Evolutionary conservation across 2,113 vertebrate species (phyloP), one percentile per base, ranked within the genome.

Genomic region (Petrocephalus zakoni): DNA sequence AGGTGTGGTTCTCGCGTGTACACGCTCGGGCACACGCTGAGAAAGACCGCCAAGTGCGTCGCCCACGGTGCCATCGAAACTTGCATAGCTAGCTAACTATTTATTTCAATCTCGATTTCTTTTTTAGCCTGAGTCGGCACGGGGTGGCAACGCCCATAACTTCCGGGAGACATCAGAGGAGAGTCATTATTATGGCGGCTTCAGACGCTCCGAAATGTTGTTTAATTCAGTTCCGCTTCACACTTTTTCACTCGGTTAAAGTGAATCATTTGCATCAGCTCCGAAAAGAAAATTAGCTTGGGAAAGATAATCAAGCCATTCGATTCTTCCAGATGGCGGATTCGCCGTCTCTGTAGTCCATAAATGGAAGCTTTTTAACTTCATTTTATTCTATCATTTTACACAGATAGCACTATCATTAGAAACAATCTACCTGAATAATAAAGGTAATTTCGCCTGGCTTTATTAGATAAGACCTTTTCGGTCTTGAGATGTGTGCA

Each of bases 381-480:
- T 89, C 88, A 56, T 90, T 91, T 91, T 90, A 92, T 92, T 92
- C 87, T 68, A 82, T 88, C 88, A 90, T 90, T 92, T 90, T 89
- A 90, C 88, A 89, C 90, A 91, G 89, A 90, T 89, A 88, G 89
- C 89, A 89, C 87, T 90, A 89, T 92, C 90, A 89, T 91, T 92
- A 91, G 89, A 87, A 82, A 89, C 89, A 90, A 92, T 91, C 90
- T 92, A 91, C 89, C 88, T 90, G 90, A 91, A 92, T 90, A 91
- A 91, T 92, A 90, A 90, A 89, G 88, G 87, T 92, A 85, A 91
- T 91, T 90, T 90, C 89, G 81, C 46, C 81, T 53, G 90, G 90
- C 85, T 88, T 92, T 91, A 91, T 93, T 93, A 92, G 91, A 90
- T 91, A 89, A 92, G 91, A 92, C 91, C 90, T 91, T 90, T 90